Percentiles rank a stretch among this genome's conserved stretches.
Evolutionary conservation across 2,797 vertebrate genomes (phyloP).

Genomic region (Sorex maritimensis): DNA sequence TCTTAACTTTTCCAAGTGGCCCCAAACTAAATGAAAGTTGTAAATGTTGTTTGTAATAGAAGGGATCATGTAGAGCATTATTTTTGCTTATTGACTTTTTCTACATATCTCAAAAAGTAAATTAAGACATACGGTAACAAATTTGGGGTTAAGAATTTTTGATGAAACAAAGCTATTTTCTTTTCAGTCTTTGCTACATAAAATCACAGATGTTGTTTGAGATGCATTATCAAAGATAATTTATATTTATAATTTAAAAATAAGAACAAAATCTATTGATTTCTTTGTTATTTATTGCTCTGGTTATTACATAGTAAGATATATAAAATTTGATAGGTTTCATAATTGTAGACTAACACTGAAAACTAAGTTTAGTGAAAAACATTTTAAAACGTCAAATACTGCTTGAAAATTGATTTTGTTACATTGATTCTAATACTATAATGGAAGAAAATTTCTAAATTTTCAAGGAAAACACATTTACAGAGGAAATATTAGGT

Average conservation of each 20-base stretch:
- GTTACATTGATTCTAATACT: constrained; percentile 40
- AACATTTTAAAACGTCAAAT: constrained; percentile 48
- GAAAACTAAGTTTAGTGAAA: constrained; percentile 46
- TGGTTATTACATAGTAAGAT: constrained; percentile 1
- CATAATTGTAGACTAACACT: neutral
- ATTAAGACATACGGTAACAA: neutral
- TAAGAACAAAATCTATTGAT: neutral
- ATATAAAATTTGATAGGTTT: constrained; percentile 52
- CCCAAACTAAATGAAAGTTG: constrained; percentile 28
- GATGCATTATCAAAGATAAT: constrained; percentile 20
- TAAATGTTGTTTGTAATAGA: constrained; percentile 19
- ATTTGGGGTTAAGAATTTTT: neutral
- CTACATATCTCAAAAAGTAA: neutral
- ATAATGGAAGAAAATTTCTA: constrained; percentile 19
- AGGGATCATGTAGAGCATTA: neutral
- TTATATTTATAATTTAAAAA: constrained; percentile 49
- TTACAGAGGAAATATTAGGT: neutral
- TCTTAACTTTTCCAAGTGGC: constrained; percentile 49
- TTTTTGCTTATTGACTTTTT: constrained; percentile 51
- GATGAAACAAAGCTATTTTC: neutral
- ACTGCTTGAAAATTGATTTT: constrained; percentile 32
- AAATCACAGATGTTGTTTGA: constrained; percentile 23
- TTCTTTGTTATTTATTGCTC: constrained; percentile 19
- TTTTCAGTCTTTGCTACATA: constrained; percentile 30
- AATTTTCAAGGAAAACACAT: neutral